These are phyloP conservation scores for Ptilodon capucinus DNA, from an alignment of 2,888 invertebrate species.

Conservation along the genomic window DNA sequence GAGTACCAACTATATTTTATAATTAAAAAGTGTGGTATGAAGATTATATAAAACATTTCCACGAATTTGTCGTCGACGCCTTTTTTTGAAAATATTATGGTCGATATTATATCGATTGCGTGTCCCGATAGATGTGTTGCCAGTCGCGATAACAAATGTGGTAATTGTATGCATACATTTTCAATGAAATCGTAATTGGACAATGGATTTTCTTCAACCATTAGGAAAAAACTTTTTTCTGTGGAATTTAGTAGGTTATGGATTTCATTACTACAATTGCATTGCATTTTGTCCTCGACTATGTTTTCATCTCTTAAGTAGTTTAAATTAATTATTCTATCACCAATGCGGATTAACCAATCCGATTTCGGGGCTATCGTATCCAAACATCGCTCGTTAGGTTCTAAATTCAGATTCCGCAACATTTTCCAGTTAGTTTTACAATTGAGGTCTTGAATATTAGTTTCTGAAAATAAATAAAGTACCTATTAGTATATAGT, in stretches of 20 bases:
- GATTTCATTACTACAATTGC: too few relatives aligned
- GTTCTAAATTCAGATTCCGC: not conserved
- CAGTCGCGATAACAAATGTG: slow-evolving; percentile 5
- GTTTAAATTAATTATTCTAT: slow-evolving; percentile 11
- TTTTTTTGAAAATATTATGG: slow-evolving; percentile 8
- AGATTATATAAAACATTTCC: slow-evolving; percentile 6
- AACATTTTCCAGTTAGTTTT: not conserved
- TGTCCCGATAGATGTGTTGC: slow-evolving; percentile 6
- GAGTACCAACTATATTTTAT: slow-evolving; percentile 16
- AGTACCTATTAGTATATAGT: too few relatives aligned
- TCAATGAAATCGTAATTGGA: slow-evolving; percentile 4
- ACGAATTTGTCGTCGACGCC: slow-evolving; percentile 8
- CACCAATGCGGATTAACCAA: slow-evolving; percentile 12
- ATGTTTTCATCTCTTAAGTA: slow-evolving; percentile 7
- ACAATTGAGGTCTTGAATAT: too few relatives aligned
- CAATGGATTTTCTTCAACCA: slow-evolving; percentile 16
- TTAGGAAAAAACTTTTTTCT: slow-evolving; percentile 1
- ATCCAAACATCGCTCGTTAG: slow-evolving; percentile 7
- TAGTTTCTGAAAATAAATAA: too few relatives aligned
- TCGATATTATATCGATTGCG: slow-evolving; percentile 9
- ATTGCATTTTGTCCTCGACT: not conserved
- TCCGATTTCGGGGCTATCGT: slow-evolving; percentile 9
- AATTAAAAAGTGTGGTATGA: slow-evolving; percentile 9
- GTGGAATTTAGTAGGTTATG: not conserved
- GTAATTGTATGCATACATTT: slow-evolving; percentile 2